Conservation (phyloP, 2,797 vertebrate species). For the Brotula barbata region DNA sequence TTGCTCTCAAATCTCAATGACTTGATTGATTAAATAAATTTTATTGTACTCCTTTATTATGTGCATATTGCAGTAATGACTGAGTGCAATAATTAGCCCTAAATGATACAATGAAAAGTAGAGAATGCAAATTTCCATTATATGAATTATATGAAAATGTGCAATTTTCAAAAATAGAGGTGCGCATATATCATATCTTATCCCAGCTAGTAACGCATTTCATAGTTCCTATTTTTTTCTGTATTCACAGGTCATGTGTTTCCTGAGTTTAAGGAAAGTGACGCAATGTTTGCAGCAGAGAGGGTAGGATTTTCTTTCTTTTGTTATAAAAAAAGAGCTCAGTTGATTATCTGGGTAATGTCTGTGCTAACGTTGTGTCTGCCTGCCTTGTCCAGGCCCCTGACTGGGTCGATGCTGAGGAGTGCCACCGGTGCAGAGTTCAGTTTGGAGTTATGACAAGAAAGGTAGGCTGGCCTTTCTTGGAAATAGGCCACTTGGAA, state of each 20-base stretch:
- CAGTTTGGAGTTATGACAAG: conserved; percentile 97
- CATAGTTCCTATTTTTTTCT: neutral
- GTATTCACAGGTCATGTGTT: conserved; percentile 87
- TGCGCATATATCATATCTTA: no score
- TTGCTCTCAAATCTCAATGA: no score
- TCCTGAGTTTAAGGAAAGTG: conserved; percentile 98
- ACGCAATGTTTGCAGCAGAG: conserved; percentile 98
- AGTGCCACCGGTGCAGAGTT: conserved; percentile 96
- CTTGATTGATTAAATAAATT: no score
- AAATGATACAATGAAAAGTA: no score
- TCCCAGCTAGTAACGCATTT: neutral
- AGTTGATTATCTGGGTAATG: neutral
- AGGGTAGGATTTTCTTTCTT: conserved; percentile 80
- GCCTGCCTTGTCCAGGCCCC: conserved; percentile 83
- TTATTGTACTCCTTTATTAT: no score
- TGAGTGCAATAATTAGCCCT: no score
- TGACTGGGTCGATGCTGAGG: conserved; percentile 98
- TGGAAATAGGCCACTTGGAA: conserved; percentile 40
- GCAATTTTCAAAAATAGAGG: no score
- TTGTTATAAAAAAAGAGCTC: neutral
- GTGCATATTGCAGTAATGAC: no score
- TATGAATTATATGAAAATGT: no score
- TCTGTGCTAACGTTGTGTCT: neutral
- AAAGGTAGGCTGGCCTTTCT: conserved; percentile 82
- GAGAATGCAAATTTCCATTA: no score